Conservation (phyloP, 64 coral and sea anemone genomes). For the Dendronephthya gigantea region DNA sequence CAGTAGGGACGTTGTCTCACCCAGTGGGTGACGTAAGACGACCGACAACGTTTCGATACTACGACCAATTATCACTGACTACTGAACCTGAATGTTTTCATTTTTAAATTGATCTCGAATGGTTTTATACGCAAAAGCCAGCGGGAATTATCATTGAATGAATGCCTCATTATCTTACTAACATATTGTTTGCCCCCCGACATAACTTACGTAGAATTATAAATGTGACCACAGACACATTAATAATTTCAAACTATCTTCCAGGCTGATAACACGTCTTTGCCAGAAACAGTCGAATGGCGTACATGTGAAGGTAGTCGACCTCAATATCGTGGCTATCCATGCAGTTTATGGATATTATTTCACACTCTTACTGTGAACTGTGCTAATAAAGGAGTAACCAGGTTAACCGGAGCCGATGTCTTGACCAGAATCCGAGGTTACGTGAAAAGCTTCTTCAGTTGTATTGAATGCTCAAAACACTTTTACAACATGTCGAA, state of each 20-base stretch:
- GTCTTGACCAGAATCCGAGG: constrained; percentile 55
- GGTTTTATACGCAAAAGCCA: too few species aligned
- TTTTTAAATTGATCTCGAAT: too few species aligned
- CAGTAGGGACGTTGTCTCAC: too few species aligned
- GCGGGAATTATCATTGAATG: too few species aligned
- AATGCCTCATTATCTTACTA: too few species aligned
- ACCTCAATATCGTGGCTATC: constrained; percentile 68
- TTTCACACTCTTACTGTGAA: constrained; percentile 88
- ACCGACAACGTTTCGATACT: too few species aligned
- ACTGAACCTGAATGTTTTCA: too few species aligned
- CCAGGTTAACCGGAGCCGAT: constrained; percentile 10
- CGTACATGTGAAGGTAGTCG: constrained; percentile 58
- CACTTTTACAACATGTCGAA: constrained; percentile 68
- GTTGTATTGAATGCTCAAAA: constrained; percentile 54
- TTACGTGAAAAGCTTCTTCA: constrained; percentile 75
- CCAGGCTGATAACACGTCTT: background rate
- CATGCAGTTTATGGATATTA: constrained; percentile 76
- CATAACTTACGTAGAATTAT: background rate
- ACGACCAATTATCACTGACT: too few species aligned
- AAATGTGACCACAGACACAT: background rate
- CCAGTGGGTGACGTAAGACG: too few species aligned
- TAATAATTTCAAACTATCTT: background rate
- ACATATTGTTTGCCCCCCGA: too few species aligned
- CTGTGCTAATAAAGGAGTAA: constrained; percentile 21
- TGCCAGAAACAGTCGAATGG: constrained; percentile 49